These are phyloP conservation scores for Micrastur ruficollis DNA, from an alignment of 2,797 vertebrate species.

Conservation along the genomic window DNA sequence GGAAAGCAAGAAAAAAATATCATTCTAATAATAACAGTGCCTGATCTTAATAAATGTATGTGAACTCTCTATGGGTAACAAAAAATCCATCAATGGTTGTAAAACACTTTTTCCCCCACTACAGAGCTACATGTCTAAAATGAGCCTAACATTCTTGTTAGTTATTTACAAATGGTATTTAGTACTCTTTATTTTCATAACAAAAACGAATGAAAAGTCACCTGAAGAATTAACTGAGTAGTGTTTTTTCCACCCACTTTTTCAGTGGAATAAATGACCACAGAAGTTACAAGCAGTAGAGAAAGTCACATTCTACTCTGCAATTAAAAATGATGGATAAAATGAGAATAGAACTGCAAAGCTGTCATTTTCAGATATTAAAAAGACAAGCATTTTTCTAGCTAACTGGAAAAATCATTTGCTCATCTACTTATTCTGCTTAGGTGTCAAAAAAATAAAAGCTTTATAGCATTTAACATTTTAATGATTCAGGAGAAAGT, in stretches of 20 bases:
- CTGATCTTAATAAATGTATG: not conserved
- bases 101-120: not conserved
- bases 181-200: not conserved
- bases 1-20: not conserved
- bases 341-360: slow-evolving; percentile 35
- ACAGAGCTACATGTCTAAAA: not conserved
- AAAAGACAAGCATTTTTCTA: slow-evolving; percentile 28
- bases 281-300: not conserved
- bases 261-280: not conserved
- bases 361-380: slow-evolving; percentile 35
- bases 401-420: slow-evolving; percentile 25
- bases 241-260: not conserved
- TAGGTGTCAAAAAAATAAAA: slow-evolving; percentile 15
- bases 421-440: slow-evolving; percentile 16
- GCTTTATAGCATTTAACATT: not conserved
- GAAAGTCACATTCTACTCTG: not conserved
- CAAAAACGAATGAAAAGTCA: not conserved
- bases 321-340: slow-evolving; percentile 52
- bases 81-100: not conserved
- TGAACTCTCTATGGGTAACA: not conserved
- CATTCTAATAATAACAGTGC: not conserved
- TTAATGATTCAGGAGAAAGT: not conserved
- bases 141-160: not conserved
- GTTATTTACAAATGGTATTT: not conserved
- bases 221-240: not conserved